A percentile compares a stretch with the other conserved stretches of the same genome.
Evolutionary conservation across 2,888 invertebrate genomes (phyloP).

Genomic region (Lycia hirtaria): DNA sequence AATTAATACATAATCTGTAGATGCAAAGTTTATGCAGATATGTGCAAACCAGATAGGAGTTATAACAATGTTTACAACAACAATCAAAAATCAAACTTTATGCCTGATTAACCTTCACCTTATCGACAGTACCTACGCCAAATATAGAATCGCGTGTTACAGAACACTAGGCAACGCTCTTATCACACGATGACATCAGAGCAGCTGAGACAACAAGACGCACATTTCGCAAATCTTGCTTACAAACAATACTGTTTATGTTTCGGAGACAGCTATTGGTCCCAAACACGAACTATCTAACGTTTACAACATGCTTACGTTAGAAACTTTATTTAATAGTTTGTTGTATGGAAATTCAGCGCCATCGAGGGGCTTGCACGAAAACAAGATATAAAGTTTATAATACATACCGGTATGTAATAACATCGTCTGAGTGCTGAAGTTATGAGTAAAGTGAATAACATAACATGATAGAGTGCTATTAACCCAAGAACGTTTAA

Average conservation of each 20-base stretch:
- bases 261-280: conserved; percentile 9
- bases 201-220: conserved; percentile 19
- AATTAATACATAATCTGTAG: conserved; percentile 3
- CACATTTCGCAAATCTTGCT: conserved; percentile 25
- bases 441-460: neutral
- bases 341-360: conserved; percentile 11
- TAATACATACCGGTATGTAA: conserved; percentile 7
- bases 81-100: conserved; percentile 34
- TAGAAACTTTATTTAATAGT: conserved; percentile 15
- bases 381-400: conserved; percentile 13
- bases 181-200: conserved; percentile 54
- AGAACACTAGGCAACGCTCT: conserved; percentile 45
- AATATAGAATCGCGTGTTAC: conserved; percentile 60
- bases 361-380: conserved; percentile 15
- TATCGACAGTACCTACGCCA: conserved; percentile 58
- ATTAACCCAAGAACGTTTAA: neutral
- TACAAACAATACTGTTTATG: conserved; percentile 35
- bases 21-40: conserved; percentile 4
- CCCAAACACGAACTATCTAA: conserved; percentile 11
- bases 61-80: neutral
- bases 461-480: neutral
- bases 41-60: conserved; percentile 4
- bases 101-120: conserved; percentile 69
- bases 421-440: conserved; percentile 7
- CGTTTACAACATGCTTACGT: conserved; percentile 16